A percentile compares a stretch with the other conserved stretches of the same genome.
These are phyloP conservation scores for Hormaphis cornu DNA, from an alignment of 1,140 invertebrate species.

Conservation along the genomic window DNA sequence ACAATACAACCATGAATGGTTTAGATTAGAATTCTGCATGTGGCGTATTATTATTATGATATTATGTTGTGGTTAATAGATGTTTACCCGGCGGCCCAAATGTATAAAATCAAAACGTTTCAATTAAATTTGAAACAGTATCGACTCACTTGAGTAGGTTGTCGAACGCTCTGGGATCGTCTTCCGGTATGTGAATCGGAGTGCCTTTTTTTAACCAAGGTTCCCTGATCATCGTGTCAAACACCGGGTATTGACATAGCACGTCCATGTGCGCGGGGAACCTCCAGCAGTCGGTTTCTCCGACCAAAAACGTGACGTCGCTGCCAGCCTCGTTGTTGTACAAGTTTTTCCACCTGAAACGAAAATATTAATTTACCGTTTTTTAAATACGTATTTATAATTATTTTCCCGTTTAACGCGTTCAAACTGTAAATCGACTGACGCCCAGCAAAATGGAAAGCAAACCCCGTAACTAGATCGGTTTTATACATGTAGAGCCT, in stretches of 20 bases:
- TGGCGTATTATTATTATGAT: too few relatives aligned
- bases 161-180: constrained; percentile 59
- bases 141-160: constrained; percentile 50
- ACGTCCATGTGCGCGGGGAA: constrained; percentile 58
- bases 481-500: too few relatives aligned
- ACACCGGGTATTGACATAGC: constrained; percentile 52
- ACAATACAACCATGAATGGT: too few relatives aligned
- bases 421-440: too few relatives aligned
- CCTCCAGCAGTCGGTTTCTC: constrained; percentile 52
- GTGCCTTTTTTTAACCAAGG: constrained; percentile 43
- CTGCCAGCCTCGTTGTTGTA: constrained; percentile 52
- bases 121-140: too few relatives aligned
- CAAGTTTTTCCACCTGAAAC: constrained; percentile 41
- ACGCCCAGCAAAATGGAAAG: too few relatives aligned
- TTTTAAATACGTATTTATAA: too few relatives aligned
- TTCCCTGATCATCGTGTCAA: constrained; percentile 50
- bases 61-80: too few relatives aligned
- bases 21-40: too few relatives aligned
- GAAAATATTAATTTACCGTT: too few relatives aligned
- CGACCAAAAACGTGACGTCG: constrained; percentile 58
- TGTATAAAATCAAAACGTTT: not conserved
- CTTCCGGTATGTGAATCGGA: constrained; percentile 46
- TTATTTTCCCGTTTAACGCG: too few relatives aligned
- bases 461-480: too few relatives aligned
- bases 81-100: not conserved